Percentiles rank a stretch among this genome's conserved stretches.
Evolutionary conservation across 2,797 vertebrate species (phyloP).

Genomic region (Microtus californicus): DNA sequence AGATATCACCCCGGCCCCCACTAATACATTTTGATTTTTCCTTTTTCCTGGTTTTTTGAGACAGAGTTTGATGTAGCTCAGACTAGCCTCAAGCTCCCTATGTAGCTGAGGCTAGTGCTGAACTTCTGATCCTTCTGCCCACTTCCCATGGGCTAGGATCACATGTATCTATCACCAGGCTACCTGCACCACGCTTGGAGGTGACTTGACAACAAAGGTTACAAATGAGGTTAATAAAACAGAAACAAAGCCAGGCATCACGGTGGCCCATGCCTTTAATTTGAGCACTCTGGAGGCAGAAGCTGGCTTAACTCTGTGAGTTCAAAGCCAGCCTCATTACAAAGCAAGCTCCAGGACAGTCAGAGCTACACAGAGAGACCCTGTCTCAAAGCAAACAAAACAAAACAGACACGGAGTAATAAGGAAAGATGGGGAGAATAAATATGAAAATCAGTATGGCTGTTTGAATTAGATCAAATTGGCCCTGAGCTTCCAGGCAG

Average conservation of each 20-base stretch:
- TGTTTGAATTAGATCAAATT: conserved; percentile 4
- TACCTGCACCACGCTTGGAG: background rate
- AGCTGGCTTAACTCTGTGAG: background rate
- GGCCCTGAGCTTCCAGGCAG: background rate
- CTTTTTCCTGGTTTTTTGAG: background rate
- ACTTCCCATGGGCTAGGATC: background rate
- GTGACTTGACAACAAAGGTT: conserved; percentile 29
- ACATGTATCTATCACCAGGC: background rate
- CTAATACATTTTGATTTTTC: background rate
- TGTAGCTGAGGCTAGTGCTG: background rate
- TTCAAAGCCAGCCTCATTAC: background rate
- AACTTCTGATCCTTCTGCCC: background rate
- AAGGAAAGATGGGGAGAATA: conserved; percentile 21
- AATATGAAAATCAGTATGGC: background rate
- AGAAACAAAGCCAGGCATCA: background rate
- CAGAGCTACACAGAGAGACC: background rate
- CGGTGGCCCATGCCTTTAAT: background rate
- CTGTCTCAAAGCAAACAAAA: background rate
- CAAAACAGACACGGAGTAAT: background rate
- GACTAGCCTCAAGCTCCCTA: background rate
- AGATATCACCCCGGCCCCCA: background rate
- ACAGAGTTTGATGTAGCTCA: background rate
- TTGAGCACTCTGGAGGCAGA: background rate
- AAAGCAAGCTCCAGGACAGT: background rate
- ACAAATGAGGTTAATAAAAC: conserved; percentile 23